phyloP scores from a whole-genome alignment of 30 jellyfish, hydroid and myxozoan genomes.

The Aurelia coerulea region DNA sequence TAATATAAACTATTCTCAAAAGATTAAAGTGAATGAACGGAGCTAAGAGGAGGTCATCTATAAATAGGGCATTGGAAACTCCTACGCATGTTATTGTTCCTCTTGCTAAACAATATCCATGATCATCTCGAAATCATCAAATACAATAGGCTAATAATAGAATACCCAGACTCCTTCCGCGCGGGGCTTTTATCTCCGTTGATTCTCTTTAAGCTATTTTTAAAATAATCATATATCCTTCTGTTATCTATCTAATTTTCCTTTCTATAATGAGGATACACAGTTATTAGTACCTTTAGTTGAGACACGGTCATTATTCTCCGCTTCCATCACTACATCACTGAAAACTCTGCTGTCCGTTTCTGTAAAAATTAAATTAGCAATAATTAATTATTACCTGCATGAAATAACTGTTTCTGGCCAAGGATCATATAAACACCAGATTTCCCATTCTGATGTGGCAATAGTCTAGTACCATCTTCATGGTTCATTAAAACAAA shows the following conservation, averaged over 20 bases:
- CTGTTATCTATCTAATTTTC: not conserved
- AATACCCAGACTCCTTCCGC: too few species aligned
- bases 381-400: not conserved
- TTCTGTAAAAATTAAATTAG: not conserved
- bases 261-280: not conserved
- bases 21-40: too few species aligned
- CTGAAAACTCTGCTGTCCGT: not conserved
- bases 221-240: not conserved
- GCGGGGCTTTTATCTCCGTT: too few species aligned
- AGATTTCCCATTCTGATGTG: slow-evolving; percentile 1
- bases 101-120: too few species aligned
- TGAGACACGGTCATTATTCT: not conserved
- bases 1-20: not conserved
- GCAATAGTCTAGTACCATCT: not conserved
- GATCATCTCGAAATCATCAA: too few species aligned
- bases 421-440: not conserved
- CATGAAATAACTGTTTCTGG: not conserved
- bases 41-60: too few species aligned
- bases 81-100: too few species aligned
- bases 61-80: too few species aligned
- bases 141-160: too few species aligned
- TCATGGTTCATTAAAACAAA: not conserved
- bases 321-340: not conserved
- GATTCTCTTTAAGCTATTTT: too few species aligned
- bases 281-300: not conserved